phyloP scores from a whole-genome alignment of 2,113 vertebrate species.

The Pseudolaguvia tuberculata region DNA sequence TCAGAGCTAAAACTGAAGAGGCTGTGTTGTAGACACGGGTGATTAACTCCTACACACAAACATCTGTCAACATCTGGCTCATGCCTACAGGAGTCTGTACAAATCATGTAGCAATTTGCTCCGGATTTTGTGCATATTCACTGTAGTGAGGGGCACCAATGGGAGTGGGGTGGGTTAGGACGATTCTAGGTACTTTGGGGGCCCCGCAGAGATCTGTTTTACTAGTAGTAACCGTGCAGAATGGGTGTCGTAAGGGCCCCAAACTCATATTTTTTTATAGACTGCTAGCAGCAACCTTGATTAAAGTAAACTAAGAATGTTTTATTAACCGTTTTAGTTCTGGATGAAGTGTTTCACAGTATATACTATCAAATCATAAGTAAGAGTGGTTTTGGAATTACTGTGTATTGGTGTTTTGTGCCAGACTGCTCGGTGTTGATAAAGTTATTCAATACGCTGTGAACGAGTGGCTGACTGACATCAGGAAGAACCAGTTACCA shows the following conservation, averaged over 20 bases:
- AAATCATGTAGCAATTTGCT: not conserved
- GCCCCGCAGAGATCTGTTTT: too few relatives aligned
- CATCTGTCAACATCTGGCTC: not conserved
- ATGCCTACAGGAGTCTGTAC: not conserved
- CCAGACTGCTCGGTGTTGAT: constrained; percentile 83
- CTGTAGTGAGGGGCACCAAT: too few relatives aligned
- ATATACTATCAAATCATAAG: not conserved
- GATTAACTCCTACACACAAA: constrained; percentile 21
- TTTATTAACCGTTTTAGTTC: not conserved
- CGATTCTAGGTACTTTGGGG: too few relatives aligned
- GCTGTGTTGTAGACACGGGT: constrained; percentile 88
- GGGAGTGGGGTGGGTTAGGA: too few relatives aligned
- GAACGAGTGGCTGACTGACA: constrained; percentile 86
- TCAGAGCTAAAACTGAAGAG: constrained; percentile 87
- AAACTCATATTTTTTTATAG: too few relatives aligned
- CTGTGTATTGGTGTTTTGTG: not conserved
- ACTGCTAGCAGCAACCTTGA: too few relatives aligned
- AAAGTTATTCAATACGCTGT: constrained; percentile 86
- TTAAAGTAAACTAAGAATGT: not conserved
- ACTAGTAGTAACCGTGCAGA: too few relatives aligned
- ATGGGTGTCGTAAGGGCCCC: too few relatives aligned
- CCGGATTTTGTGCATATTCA: not conserved
- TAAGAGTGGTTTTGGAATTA: not conserved
- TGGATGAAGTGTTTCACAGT: not conserved
- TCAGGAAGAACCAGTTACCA: constrained; percentile 87